Evolutionary conservation across 1,140 invertebrate species (phyloP), one percentile per base, ranked within the genome.

Genomic region (Cataglyphis hispanica): DNA sequence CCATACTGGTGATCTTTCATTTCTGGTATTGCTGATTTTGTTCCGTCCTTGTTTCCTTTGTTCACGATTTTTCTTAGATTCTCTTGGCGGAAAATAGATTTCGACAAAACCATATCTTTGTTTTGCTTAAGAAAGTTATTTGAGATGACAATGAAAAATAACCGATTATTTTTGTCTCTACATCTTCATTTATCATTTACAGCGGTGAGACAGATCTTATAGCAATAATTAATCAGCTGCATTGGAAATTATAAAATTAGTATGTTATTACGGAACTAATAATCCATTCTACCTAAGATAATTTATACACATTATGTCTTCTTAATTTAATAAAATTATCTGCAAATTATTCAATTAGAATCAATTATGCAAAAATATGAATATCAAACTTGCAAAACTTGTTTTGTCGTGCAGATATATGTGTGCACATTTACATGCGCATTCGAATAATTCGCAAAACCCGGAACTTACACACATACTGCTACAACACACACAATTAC

Each of bases 1-100:
- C 13, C 50, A 60, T 67, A 53, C 61, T 56, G 43, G 63, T 50
- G 46, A 81, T 86, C 74, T 50, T 56, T 88, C 76, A 69, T 77
- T 40, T n/a, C 46, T 50, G 13, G 16, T 77, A 77, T 56, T 34
- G n/a, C 16, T 70, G 46, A 64, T 86, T 69, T 66, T 10, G 8
- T 78, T 56, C 37, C n/a, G 6, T 37, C n/a, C n/a, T 34, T 43
- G 37, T 4, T 19, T n/a, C 16, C 11, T 16, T 64, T 22, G 11
- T 31, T 40, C 7, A 11, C 6, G 1, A 10, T 58, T 0, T 2
- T 22, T 40, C 13, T 10, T 31, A 1, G 50, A 86, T 53, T 76
- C 22, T 37, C 43, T 64, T 46, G 46, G 1, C 56, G 19, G 19
- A 40, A 46, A 37, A 61, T 19, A 40, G n/a, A 77, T 77, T 13